These are phyloP conservation scores for Fregata magnificens DNA, from an alignment of 2,113 vertebrate species.

Conservation along the genomic window DNA sequence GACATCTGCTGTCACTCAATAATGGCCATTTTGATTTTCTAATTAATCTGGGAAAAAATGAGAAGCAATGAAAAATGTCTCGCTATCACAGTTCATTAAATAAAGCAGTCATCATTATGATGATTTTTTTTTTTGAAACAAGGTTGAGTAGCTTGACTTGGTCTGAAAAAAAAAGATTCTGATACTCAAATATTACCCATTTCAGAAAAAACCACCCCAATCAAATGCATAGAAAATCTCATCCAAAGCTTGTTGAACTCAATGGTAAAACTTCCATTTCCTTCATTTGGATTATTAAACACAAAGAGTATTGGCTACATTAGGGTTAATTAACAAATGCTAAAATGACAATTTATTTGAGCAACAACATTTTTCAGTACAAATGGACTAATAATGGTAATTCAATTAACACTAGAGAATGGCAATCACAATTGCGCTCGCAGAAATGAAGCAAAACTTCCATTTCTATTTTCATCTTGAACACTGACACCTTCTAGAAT, in stretches of 20 bases:
- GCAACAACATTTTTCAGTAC: background rate
- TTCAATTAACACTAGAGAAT: background rate
- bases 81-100: background rate
- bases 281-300: background rate
- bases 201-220: background rate
- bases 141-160: background rate
- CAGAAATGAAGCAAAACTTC: background rate
- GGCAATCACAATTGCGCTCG: background rate
- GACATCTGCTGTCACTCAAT: background rate
- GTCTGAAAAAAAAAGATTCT: background rate
- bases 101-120: background rate
- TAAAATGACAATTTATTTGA: background rate
- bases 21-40: background rate
- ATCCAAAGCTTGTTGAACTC: background rate
- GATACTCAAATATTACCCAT: background rate
- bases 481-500: background rate
- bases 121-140: background rate
- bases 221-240: background rate
- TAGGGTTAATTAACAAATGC: background rate
- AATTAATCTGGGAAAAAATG: background rate
- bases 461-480: background rate
- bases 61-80: background rate
- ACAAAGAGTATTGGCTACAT: background rate
- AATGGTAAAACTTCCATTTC: background rate
- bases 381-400: background rate